phyloP scores from a whole-genome alignment of 2,888 invertebrate species.

The Trimorus sp. region DNA sequence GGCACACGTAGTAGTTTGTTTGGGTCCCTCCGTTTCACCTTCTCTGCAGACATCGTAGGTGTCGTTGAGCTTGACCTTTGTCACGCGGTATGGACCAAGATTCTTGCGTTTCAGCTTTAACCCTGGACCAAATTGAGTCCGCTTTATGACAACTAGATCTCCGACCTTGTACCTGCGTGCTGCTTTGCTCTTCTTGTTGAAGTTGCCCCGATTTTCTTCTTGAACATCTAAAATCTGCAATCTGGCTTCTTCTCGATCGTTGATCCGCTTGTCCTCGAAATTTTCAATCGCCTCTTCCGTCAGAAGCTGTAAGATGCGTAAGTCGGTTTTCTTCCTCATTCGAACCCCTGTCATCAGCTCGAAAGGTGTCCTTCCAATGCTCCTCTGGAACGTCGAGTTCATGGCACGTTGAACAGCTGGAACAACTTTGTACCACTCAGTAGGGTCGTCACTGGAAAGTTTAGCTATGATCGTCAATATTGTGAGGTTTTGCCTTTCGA shows the following conservation, averaged over 20 bases:
- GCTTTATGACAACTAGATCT: neutral
- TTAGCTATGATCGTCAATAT: neutral
- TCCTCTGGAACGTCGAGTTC: too few relatives aligned
- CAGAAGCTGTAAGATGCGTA: too few relatives aligned
- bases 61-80: neutral
- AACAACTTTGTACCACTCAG: slow-evolving; percentile 7
- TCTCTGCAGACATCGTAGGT: neutral
- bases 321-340: too few relatives aligned
- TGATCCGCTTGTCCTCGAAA: too few relatives aligned
- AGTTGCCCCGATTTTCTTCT: neutral
- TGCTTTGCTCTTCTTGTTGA: neutral
- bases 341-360: too few relatives aligned
- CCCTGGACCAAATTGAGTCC: neutral
- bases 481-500: slow-evolving; percentile 68
- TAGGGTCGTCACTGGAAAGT: neutral
- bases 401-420: slow-evolving; percentile 8
- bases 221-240: too few relatives aligned
- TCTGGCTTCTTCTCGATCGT: too few relatives aligned
- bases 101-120: neutral
- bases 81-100: neutral
- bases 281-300: too few relatives aligned
- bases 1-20: neutral
- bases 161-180: neutral
- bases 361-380: too few relatives aligned
- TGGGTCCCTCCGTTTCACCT: neutral